Evolutionary conservation across 2,797 vertebrate species (phyloP).

Genomic region (Morelia viridis): DNA sequence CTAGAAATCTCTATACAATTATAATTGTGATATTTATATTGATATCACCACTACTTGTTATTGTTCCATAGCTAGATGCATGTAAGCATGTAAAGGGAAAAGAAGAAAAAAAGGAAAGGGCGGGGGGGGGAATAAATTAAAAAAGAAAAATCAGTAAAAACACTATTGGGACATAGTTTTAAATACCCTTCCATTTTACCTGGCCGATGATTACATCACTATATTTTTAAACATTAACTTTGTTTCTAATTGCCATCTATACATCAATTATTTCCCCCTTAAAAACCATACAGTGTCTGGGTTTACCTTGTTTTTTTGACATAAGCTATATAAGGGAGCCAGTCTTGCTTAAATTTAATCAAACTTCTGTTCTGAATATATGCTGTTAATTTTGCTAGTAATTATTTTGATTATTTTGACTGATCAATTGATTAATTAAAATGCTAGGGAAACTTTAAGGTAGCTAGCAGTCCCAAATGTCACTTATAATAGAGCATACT

Average conservation of each 20-base stretch:
- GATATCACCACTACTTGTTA: neutral
- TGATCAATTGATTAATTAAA: neutral
- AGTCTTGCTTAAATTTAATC: neutral
- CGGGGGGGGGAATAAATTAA: neutral
- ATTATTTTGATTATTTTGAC: neutral
- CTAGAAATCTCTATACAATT: neutral
- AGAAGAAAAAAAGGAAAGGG: neutral
- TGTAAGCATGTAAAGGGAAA: neutral
- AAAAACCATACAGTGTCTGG: neutral
- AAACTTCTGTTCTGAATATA: neutral
- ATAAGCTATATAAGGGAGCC: neutral
- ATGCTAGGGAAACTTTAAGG: conserved; percentile 40
- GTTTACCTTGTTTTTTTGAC: neutral
- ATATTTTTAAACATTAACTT: neutral
- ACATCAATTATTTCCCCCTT: neutral
- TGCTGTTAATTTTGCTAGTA: neutral
- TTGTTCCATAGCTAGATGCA: neutral
- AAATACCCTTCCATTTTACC: neutral
- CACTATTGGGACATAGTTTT: neutral
- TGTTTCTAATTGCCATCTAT: neutral
- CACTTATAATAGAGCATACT: conserved; percentile 53
- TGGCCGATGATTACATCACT: neutral
- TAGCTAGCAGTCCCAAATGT: conserved; percentile 57
- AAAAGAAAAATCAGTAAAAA: neutral
- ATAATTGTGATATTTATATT: neutral